phyloP scores from a whole-genome alignment of 2,797 vertebrate genomes.

The Gymnothorax javanicus region DNA sequence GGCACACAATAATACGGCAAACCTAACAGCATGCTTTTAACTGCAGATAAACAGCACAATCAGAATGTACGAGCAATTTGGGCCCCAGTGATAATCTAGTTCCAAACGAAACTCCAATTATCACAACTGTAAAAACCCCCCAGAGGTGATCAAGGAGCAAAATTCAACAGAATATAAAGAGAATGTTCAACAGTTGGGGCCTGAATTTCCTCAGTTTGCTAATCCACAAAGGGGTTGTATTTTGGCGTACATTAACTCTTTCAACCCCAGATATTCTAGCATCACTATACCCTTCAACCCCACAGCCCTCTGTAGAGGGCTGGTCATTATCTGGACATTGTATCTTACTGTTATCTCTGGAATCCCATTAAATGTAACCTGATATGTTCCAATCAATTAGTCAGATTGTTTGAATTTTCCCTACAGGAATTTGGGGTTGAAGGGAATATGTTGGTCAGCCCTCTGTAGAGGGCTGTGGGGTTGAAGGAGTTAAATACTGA shows the following conservation, averaged over 20 bases:
- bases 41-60: not conserved
- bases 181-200: not conserved
- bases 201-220: not conserved
- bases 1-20: not conserved
- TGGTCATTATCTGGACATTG: too few relatives aligned
- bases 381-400: too few relatives aligned
- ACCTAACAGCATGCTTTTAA: not conserved
- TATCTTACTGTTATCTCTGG: too few relatives aligned
- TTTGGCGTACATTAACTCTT: not conserved
- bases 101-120: not conserved
- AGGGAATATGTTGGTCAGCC: too few relatives aligned
- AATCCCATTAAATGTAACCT: too few relatives aligned
- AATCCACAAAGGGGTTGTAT: not conserved
- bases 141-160: not conserved
- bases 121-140: not conserved
- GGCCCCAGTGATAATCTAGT: not conserved
- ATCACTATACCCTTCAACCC: too few relatives aligned
- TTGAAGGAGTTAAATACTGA: too few relatives aligned
- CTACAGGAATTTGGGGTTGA: too few relatives aligned
- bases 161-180: not conserved
- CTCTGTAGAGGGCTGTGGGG: too few relatives aligned
- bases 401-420: too few relatives aligned
- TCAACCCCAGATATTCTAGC: too few relatives aligned
- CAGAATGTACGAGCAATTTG: not conserved
- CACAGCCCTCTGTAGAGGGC: too few relatives aligned